Evolutionary conservation across 1,140 invertebrate species (phyloP), one percentile per base, ranked within the genome.

Genomic region (Scaptomyza montana): DNA sequence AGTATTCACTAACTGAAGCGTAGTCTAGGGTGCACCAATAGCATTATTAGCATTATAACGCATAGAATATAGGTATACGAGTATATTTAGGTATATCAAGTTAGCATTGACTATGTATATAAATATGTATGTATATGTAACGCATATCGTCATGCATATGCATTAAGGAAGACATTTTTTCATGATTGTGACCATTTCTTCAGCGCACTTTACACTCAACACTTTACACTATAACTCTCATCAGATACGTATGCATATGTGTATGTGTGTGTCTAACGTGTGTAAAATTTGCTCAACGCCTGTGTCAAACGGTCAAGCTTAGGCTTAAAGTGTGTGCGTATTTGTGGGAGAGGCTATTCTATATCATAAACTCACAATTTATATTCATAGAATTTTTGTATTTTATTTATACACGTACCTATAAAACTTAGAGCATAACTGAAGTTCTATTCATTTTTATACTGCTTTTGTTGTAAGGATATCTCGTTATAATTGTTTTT

Each of bases 81-180:
- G 43, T 59, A 47, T 59, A 59, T 59, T 59, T 47, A 59, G 56
- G 56, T 59, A 46, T 59, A 47, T 57, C 56, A 33, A 47, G 56
- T 33, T 30, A 57, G 55, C 55, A 45, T 57, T 21, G 25, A 57
- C 55, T 57, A 43, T 53, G 8, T 61, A 45, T 57, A 54, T 67
- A 50, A 66, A 65, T 73, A 69, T 61, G 64, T 74, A 70, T 79
- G 54, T 65, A 64, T 85, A 72, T 86, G 61, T 84, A 84, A 84
- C 60, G 80, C 82, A 90, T 90, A 87, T 91, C 70, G 87, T 73
- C 66, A 57, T 73, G 75, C 76, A 87, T 89, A 90, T 89, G 82
- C 87, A 87, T 90, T 87, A 85, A 91, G 90, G 90, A 91, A 91
- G 90, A 91, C 90, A 84, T 91, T 91, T 91, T 91, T 91, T 90